Base-by-base conservation (phyloP, 1,140 invertebrate species). In the Ooceraea biroi region DNA sequence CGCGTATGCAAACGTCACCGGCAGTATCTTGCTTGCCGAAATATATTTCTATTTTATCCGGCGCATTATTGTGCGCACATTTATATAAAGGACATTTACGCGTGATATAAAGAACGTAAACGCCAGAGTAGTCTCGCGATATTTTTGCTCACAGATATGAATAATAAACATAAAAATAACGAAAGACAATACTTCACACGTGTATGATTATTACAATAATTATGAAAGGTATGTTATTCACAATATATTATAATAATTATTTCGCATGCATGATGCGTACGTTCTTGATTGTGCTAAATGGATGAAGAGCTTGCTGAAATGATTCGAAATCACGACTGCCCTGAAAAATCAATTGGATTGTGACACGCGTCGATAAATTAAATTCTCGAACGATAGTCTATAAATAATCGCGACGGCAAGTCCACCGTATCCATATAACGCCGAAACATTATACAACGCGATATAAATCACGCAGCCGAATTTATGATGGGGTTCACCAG, bases 1-100 rank as follows among this genome's bases (percentile, higher is more conserved):
- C 12, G 36, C 25, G n/a, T 77, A 66, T 77, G 73, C 58, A 77
- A 77, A 77, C 12, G 19, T 77, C 73, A 77, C 27, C 27, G 60
- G 44, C 73, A 77, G 65, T 77, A 77, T 77, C 44, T 27, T 10
- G 60, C n/a, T 65, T 46, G 46, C 44, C n/a, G 63, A 76, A 65
- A 63, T 36, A 36, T 36, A 76, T 76, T 65, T 65, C 44, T 17
- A 76, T 65, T 65, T 76, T 50, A 50, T 76, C n/a, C 27, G 11
- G 25, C 27, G 36, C 71, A 76, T 36, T 63, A 76, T 65, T 65
- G 25, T 5, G 41, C 58, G 12, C 60, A 63, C 10, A 19, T 50
- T 14, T 36, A 19, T 10, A 36, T 7, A 36, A 7, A 7, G 36
- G 14, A 52, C 36, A 41, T 36, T 76, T 76, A 50, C 41, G 36